Evolutionary conservation across 2,888 invertebrate genomes (phyloP).

Genomic region (Eristalis intricaria): DNA sequence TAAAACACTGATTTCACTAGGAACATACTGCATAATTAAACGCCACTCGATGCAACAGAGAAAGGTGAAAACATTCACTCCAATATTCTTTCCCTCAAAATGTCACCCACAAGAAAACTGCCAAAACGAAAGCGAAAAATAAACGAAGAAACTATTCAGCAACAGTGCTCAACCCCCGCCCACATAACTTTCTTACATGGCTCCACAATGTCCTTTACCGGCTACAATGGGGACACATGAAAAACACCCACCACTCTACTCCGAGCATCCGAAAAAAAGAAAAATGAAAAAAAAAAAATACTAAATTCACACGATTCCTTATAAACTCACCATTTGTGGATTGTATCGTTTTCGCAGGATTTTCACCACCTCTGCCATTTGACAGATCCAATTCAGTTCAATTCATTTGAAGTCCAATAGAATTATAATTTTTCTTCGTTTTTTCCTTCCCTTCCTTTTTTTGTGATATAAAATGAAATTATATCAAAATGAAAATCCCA

Average conservation of each 20-base stretch:
- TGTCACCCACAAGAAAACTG: conserved; percentile 33
- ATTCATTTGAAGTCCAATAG: conserved; percentile 24
- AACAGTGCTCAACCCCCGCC: conserved; percentile 16
- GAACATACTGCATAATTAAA: background rate
- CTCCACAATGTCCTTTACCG: conserved; percentile 38
- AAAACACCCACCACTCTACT: conserved; percentile 39
- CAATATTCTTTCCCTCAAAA: conserved; percentile 8
- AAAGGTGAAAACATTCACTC: conserved; percentile 20
- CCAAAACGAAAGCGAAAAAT: conserved; percentile 27
- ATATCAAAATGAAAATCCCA: conserved; percentile 50
- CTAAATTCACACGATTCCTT: background rate
- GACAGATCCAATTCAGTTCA: conserved; percentile 35
- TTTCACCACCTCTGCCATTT: conserved; percentile 64
- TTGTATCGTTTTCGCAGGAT: conserved; percentile 57
- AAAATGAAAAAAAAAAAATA: background rate
- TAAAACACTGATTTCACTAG: background rate
- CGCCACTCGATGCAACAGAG: background rate
- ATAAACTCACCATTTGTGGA: conserved; percentile 68
- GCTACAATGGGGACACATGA: background rate
- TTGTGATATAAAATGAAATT: conserved; percentile 12
- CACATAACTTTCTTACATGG: background rate
- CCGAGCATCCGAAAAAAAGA: conserved; percentile 12
- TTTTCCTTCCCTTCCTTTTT: conserved; percentile 9
- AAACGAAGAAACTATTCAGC: conserved; percentile 1
- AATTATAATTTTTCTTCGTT: conserved; percentile 8